Conservation (phyloP, 2,113 vertebrate species). For the Passer domesticus region DNA sequence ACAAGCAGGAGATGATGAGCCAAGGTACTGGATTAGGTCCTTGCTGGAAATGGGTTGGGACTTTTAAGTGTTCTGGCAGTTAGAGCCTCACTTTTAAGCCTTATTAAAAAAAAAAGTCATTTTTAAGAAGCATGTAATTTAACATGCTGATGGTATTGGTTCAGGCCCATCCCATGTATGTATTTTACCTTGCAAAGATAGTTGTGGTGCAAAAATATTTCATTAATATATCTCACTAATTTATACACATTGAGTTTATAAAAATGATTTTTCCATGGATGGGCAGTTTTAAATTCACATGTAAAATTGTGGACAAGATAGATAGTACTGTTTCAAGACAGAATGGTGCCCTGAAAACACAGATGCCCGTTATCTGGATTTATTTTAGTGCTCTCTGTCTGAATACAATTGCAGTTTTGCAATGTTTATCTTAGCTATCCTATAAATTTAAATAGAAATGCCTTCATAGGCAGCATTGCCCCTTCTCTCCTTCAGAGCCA, state of each 20-base stretch:
- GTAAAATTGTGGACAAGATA: neutral
- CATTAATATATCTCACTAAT: neutral
- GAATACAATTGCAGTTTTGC: neutral
- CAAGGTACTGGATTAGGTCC: neutral
- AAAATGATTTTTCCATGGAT: neutral
- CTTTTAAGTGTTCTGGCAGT: neutral
- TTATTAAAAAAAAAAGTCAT: neutral
- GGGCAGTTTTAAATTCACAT: neutral
- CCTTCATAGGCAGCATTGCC: neutral
- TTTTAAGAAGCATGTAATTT: neutral
- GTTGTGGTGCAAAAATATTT: neutral
- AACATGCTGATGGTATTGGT: neutral
- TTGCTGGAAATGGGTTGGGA: neutral
- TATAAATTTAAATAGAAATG: neutral
- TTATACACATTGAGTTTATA: neutral
- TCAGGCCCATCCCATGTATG: neutral
- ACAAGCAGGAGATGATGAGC: neutral
- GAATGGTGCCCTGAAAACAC: neutral
- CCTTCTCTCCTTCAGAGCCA: neutral
- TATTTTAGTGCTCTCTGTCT: neutral
- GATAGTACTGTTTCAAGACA: neutral
- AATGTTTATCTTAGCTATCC: neutral
- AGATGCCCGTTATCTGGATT: neutral
- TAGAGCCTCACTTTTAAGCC: neutral
- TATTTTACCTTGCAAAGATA: neutral